phyloP scores from a whole-genome alignment of 2,888 invertebrate species.

The Anorthoa munda region DNA sequence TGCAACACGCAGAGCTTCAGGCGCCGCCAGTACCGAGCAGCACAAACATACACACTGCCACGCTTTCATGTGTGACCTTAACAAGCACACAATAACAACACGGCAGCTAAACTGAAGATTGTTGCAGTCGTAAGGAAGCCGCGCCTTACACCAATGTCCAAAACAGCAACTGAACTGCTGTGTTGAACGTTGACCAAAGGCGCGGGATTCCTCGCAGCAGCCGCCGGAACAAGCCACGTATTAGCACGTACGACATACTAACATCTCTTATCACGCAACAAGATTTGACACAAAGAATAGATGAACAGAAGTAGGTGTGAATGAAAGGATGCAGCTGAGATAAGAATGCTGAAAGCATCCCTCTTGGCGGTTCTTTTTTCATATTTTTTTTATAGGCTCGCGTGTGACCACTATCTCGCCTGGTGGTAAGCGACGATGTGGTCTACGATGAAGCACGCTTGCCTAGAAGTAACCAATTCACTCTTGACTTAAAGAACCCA shows the following conservation, averaged over 20 bases:
- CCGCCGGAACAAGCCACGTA: neutral
- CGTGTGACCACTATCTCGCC: too few relatives aligned
- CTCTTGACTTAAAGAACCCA: too few relatives aligned
- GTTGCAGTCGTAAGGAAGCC: conserved; percentile 24
- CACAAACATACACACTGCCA: neutral
- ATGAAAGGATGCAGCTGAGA: too few relatives aligned
- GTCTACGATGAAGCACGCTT: too few relatives aligned
- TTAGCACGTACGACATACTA: neutral
- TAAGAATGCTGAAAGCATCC: too few relatives aligned
- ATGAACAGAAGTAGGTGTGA: too few relatives aligned
- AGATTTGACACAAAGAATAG: neutral
- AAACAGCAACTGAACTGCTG: conserved; percentile 57
- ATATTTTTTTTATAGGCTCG: too few relatives aligned
- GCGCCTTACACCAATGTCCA: conserved; percentile 53
- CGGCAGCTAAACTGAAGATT: neutral
- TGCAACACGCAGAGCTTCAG: conserved; percentile 77
- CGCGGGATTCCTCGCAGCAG: conserved; percentile 10
- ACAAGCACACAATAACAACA: neutral
- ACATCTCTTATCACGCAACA: neutral
- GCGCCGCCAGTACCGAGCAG: neutral
- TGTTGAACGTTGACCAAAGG: conserved; percentile 62
- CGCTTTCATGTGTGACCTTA: neutral
- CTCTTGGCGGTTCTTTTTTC: too few relatives aligned
- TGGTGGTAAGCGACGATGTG: too few relatives aligned
- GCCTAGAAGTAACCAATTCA: too few relatives aligned